Percentiles rank a stretch among this genome's conserved stretches.
These are phyloP conservation scores for Tipula confusa DNA, from an alignment of 2,888 invertebrate species.

Conservation along the genomic window DNA sequence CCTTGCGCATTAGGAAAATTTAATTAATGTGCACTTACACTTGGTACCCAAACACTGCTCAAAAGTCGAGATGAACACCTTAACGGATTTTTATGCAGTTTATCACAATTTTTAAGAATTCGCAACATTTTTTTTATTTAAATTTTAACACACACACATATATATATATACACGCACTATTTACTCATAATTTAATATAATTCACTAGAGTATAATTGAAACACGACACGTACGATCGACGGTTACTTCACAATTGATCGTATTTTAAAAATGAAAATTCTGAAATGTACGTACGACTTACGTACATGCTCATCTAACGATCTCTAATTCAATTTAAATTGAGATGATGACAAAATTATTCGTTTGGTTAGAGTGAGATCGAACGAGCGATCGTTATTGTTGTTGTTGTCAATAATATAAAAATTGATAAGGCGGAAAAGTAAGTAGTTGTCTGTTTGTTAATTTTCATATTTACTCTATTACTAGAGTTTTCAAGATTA, in stretches of 20 bases:
- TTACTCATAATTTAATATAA: neutral
- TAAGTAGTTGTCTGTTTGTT: neutral
- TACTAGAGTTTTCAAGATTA: neutral
- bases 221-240: neutral
- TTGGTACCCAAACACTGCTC: neutral
- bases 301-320: no score
- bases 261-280: neutral
- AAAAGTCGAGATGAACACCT: neutral
- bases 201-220: neutral
- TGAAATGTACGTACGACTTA: neutral
- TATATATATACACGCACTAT: neutral
- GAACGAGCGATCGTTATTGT: neutral
- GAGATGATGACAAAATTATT: neutral
- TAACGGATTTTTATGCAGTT: neutral
- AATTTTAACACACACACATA: neutral
- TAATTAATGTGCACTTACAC: neutral
- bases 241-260: neutral
- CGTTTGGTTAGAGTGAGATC: neutral
- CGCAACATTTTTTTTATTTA: neutral
- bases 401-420: neutral
- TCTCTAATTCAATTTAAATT: neutral
- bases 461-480: neutral
- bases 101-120: neutral
- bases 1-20: neutral
- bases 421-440: constrained; percentile 1